Conservation (phyloP, 2,888 invertebrate genomes). For the Acanthacorydalis orientalis region DNA sequence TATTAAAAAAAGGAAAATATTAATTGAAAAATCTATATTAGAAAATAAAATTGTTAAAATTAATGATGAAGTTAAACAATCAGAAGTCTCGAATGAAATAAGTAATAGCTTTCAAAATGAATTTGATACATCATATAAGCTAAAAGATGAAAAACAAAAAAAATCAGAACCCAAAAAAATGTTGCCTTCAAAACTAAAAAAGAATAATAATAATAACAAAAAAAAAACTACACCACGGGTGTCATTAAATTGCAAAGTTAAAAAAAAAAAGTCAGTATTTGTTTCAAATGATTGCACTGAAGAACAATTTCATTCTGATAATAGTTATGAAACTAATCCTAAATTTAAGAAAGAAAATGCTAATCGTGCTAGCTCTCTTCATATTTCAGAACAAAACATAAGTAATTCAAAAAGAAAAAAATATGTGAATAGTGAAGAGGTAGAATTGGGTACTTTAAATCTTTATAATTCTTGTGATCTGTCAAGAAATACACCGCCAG, state of each 20-base stretch:
- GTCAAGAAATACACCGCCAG: slow-evolving; percentile 21
- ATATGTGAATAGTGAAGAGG: slow-evolving; percentile 6
- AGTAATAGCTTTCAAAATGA: not conserved
- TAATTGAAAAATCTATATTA: slow-evolving; percentile 1
- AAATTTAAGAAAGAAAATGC: slow-evolving; percentile 2
- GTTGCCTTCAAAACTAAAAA: not conserved
- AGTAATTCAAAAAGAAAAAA: slow-evolving; percentile 8
- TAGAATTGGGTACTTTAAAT: slow-evolving; percentile 9
- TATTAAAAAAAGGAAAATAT: slow-evolving; percentile 5
- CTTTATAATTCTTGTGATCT: slow-evolving; percentile 23
- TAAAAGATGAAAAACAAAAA: slow-evolving; percentile 9
- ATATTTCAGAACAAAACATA: not conserved
- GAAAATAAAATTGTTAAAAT: slow-evolving; percentile 6
- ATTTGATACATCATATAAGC: slow-evolving; percentile 2
- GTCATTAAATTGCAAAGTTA: slow-evolving; percentile 7
- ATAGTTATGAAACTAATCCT: slow-evolving; percentile 6
- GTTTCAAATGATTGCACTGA: slow-evolving; percentile 9
- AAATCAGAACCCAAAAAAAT: slow-evolving; percentile 6
- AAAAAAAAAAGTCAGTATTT: slow-evolving; percentile 10
- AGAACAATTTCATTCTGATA: slow-evolving; percentile 2
- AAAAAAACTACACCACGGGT: not conserved
- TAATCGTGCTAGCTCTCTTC: not conserved
- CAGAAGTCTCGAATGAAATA: not conserved
- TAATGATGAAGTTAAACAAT: slow-evolving; percentile 5
- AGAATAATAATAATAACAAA: not conserved